Base-by-base conservation (phyloP, 2,888 invertebrate genomes). In the Rotaria magnacalcarata region DNA sequence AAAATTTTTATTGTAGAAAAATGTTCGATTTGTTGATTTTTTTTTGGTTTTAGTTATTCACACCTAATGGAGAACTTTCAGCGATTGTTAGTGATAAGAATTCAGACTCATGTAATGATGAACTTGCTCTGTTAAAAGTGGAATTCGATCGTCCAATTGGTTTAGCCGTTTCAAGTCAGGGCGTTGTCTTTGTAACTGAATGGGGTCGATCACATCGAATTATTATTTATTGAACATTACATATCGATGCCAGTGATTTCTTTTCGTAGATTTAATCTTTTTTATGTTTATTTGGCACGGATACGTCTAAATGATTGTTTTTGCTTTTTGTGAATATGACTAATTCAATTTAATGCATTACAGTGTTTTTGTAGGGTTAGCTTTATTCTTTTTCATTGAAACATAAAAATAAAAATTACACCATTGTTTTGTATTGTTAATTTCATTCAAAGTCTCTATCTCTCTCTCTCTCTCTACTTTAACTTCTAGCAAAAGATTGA, bases 201-300 rank as follows among this genome's bases (percentile, higher is more conserved):
- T 75, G 75, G 75, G 75, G 75, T 75, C 43, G 75, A 75, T 75
- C 75, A 10, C 75, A 75, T 47, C 41, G 75, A 43, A 43, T 75
- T 19, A 47, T 75, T 47, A 75, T 75, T 47, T 75, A 75, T 75
- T 75, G 16, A 75, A 67, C 34, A 34, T 34, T 34, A 34, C 2
- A 34, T 67, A 5, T 67, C 34, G 27, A 27, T 14, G 16, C 16
- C 67, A 67, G 67, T 67, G 67, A 67, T 67, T 34, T 34, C 14
- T 60, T 67, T 5, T 67, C 4, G 14, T 67, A 67, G 67, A 67
- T 27, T 34, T 67, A 67, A 8, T 67, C 1, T 67, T 27, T 27
- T 67, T 7, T 34, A 67, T 27, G 7, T 67, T 1, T 34, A 67
- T 34, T 16, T 16, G 1, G 10, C 21, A 58, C 2, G 8, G 24